These are phyloP conservation scores for Rhynchonema sp. DNA, from an alignment of 2,888 invertebrate species.

Conservation along the genomic window DNA sequence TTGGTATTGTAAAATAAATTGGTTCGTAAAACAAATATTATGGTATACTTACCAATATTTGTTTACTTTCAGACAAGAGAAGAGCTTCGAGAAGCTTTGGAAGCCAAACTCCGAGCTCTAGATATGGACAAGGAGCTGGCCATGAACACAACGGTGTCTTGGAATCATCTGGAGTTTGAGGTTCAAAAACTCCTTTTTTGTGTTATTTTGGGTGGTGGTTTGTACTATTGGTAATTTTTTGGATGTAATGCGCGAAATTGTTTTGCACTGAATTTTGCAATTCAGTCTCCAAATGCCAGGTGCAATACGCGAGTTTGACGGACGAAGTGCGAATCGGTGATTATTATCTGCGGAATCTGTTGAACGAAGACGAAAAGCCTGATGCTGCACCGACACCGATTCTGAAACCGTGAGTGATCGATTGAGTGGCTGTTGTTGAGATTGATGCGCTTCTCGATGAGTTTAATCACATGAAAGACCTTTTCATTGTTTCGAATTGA, in stretches of 20 bases:
- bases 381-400: slow-evolving; percentile 37
- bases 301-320: slow-evolving; percentile 73
- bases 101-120: slow-evolving; percentile 77
- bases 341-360: slow-evolving; percentile 76
- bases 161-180: slow-evolving; percentile 96
- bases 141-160: slow-evolving; percentile 48
- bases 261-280: slow-evolving; percentile 1
- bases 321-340: slow-evolving; percentile 96
- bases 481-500: too few species aligned
- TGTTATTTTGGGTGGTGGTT: background rate
- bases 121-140: slow-evolving; percentile 63
- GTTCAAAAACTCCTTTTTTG: too few species aligned
- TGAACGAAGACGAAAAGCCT: slow-evolving; percentile 55
- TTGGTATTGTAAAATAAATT: background rate
- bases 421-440: background rate
- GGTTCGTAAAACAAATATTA: background rate
- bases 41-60: slow-evolving; percentile 1
- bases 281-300: too few species aligned
- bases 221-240: background rate
- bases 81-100: slow-evolving; percentile 71
- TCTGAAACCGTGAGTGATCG: slow-evolving; percentile 30
- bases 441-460: too few species aligned
- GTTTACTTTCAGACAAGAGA: slow-evolving; percentile 55
- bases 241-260: background rate
- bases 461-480: background rate